These are phyloP conservation scores for Exephanes ischioxanthus DNA, from an alignment of 2,888 invertebrate genomes.

Conservation along the genomic window DNA sequence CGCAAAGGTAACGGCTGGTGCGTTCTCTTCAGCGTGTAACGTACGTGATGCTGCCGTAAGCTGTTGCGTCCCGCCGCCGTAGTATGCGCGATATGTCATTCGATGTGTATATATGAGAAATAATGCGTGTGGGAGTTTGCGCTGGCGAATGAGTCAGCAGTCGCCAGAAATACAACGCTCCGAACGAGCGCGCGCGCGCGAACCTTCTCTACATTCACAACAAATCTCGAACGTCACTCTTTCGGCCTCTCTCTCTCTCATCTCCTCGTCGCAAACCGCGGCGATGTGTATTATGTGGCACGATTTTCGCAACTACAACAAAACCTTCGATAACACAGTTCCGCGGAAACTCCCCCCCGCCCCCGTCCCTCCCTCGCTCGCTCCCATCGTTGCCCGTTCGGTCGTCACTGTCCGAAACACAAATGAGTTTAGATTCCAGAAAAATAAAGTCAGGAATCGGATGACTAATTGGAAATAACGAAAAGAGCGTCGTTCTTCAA, in stretches of 20 bases:
- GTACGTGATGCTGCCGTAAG: conserved; percentile 57
- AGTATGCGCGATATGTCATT: conserved; percentile 22
- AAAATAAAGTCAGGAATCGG: conserved; percentile 28
- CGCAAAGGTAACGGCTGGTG: conserved; percentile 73
- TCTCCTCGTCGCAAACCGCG: conserved; percentile 37
- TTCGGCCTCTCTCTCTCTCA: conserved; percentile 54
- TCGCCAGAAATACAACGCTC: conserved; percentile 78
- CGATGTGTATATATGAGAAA: conserved; percentile 69
- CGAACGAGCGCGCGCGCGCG: conserved; percentile 51
- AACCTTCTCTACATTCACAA: conserved; percentile 75
- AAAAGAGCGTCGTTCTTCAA: neutral
- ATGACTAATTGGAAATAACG: conserved; percentile 36
- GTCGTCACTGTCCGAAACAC: conserved; percentile 20
- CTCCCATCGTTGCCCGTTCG: conserved; percentile 16
- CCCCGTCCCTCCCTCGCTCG: neutral
- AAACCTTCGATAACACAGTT: conserved; percentile 14
- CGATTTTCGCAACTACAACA: conserved; percentile 43
- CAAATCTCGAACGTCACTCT: conserved; percentile 76
- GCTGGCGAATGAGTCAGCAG: conserved; percentile 77
- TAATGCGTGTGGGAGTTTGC: conserved; percentile 77
- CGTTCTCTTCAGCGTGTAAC: conserved; percentile 51
- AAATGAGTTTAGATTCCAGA: conserved; percentile 47
- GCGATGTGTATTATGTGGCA: conserved; percentile 14
- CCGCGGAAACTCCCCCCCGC: neutral
- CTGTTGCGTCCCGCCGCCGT: conserved; percentile 39